phyloP scores from a whole-genome alignment of 2,113 vertebrate genomes.

The Phrynosoma blainvillii region DNA sequence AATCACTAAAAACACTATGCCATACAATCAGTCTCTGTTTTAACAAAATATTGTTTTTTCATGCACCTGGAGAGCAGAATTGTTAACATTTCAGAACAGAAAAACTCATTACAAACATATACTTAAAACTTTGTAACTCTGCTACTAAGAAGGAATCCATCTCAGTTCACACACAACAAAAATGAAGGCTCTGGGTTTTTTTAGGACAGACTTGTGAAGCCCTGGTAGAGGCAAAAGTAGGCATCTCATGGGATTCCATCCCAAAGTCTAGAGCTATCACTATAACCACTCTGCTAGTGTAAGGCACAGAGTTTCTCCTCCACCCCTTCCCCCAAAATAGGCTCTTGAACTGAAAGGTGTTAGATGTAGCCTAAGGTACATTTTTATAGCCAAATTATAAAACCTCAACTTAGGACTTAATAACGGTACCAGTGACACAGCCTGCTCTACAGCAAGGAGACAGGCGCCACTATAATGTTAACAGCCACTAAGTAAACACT shows the following conservation, averaged over 20 bases:
- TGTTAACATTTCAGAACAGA: neutral
- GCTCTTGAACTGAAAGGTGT: slow-evolving; percentile 45
- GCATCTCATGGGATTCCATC: neutral
- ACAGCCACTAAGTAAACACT: slow-evolving; percentile 58
- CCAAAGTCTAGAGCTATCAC: neutral
- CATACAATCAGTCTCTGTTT: neutral
- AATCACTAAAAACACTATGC: neutral
- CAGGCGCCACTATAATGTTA: slow-evolving; percentile 66
- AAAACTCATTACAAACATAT: neutral
- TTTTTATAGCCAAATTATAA: slow-evolving; percentile 66
- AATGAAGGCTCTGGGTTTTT: neutral
- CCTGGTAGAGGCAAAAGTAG: neutral
- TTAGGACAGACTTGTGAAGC: neutral
- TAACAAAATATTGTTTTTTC: neutral
- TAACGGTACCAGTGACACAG: slow-evolving; percentile 60
- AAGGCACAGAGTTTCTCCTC: neutral
- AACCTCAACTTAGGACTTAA: slow-evolving; percentile 58
- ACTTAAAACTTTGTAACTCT: neutral
- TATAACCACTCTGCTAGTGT: neutral
- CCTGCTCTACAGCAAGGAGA: neutral
- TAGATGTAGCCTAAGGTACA: slow-evolving; percentile 38
- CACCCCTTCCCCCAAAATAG: neutral
- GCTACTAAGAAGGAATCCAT: neutral
- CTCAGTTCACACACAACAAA: neutral
- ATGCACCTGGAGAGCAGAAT: neutral